A percentile compares a stretch with the other conserved stretches of the same genome.
These are phyloP conservation scores for Hydrozoanthus gracilis DNA, from an alignment of 92 coral and sea anemone species.

Conservation along the genomic window DNA sequence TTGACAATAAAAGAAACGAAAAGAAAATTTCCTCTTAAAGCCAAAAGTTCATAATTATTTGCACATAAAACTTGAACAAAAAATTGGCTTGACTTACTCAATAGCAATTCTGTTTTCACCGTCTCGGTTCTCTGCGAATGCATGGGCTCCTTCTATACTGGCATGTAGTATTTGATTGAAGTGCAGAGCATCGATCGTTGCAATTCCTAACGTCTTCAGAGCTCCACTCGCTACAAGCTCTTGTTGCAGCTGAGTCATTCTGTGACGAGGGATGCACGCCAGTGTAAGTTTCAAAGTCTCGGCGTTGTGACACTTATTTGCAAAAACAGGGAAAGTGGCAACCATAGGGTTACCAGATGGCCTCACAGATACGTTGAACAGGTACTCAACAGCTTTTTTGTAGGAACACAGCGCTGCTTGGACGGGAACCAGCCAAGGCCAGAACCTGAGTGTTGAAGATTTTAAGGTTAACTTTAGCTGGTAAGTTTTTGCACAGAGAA, in stretches of 20 bases:
- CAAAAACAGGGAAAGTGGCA: constrained; percentile 15
- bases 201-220: background rate
- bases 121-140: background rate
- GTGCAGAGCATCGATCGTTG: background rate
- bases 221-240: background rate
- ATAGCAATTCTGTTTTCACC: constrained; percentile 12
- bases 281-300: background rate
- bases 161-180: background rate
- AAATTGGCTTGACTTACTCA: background rate
- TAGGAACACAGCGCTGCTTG: background rate
- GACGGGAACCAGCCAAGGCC: constrained; percentile 10
- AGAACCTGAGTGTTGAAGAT: background rate
- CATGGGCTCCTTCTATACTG: constrained; percentile 8
- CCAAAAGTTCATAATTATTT: background rate
- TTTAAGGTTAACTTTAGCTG: background rate
- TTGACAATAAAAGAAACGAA: background rate
- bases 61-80: too few species aligned
- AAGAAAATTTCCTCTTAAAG: background rate
- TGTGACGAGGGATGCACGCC: constrained; percentile 18
- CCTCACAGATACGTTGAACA: background rate
- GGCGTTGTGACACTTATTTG: background rate
- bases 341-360: background rate
- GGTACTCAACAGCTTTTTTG: background rate
- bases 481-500: background rate
- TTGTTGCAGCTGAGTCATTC: background rate